Conservation (phyloP, 2,113 vertebrate species). For the Callaeas wilsoni region DNA sequence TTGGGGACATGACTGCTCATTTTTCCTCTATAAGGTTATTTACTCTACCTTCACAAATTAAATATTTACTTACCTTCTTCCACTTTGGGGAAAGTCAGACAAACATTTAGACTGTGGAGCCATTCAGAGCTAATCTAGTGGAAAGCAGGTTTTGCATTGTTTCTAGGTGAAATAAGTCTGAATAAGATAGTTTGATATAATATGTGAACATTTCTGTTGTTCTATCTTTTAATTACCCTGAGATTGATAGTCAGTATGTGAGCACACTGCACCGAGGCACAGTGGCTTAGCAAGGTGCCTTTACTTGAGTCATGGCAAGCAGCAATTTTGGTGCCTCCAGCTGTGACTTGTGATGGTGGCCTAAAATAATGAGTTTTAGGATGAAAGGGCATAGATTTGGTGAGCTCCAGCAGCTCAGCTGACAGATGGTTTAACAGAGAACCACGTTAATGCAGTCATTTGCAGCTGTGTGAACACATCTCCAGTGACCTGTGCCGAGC, state of each 20-base stretch:
- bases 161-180: background rate
- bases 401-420: background rate
- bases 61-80: background rate
- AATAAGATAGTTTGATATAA: background rate
- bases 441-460: background rate
- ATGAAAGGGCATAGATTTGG: background rate
- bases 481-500: background rate
- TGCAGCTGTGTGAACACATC: background rate
- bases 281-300: background rate
- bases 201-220: too few species aligned
- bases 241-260: too few species aligned
- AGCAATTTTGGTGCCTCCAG: background rate
- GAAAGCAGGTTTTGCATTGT: background rate
- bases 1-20: background rate
- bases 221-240: background rate
- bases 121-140: background rate
- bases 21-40: background rate
- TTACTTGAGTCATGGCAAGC: background rate
- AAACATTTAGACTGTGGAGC: background rate
- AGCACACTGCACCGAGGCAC: fast-evolving
- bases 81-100: background rate
- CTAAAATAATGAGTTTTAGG: background rate
- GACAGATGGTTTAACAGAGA: background rate
- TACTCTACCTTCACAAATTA: background rate
- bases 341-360: background rate